Evolutionary conservation across 2,113 vertebrate genomes (phyloP).

Genomic region (Astatoreochromis straeleni): DNA sequence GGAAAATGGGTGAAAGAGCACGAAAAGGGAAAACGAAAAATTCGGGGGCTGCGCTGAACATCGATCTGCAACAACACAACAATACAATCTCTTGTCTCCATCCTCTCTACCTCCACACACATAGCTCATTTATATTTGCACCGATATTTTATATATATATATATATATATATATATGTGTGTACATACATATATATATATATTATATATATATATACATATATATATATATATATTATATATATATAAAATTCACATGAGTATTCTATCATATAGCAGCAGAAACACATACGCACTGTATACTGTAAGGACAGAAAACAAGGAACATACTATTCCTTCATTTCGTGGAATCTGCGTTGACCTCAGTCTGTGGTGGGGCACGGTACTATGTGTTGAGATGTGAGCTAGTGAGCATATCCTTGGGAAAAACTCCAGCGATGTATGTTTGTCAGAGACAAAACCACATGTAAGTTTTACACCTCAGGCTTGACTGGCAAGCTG

Average conservation of each 20-base stretch:
- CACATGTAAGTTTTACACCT: constrained; percentile 37
- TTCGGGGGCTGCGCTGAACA: constrained; percentile 3
- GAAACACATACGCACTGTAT: constrained; percentile 40
- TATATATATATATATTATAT: not conserved
- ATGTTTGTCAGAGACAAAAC: constrained; percentile 43
- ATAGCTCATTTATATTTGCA: constrained; percentile 33
- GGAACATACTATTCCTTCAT: constrained; percentile 53
- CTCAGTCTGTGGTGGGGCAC: constrained; percentile 60
- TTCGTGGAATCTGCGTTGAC: constrained; percentile 47
- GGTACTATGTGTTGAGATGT: constrained; percentile 62
- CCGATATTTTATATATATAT: constrained; percentile 5
- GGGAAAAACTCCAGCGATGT: constrained; percentile 32
- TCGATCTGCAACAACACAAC: not conserved
- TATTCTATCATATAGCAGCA: constrained; percentile 48
- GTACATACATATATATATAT: not conserved
- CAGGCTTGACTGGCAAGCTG: constrained; percentile 63
- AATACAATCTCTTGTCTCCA: constrained; percentile 11
- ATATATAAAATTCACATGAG: not conserved
- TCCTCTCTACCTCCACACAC: constrained; percentile 9
- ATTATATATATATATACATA: not conserved
- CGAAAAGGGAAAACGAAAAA: not conserved
- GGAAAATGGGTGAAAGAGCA: not conserved
- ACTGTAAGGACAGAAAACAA: constrained; percentile 54
- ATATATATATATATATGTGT: not conserved
- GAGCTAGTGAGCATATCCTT: constrained; percentile 53